A percentile compares a stretch with the other conserved stretches of the same genome.
phyloP scores from a whole-genome alignment of 2,797 vertebrate genomes.

The Pangasius djambal region DNA sequence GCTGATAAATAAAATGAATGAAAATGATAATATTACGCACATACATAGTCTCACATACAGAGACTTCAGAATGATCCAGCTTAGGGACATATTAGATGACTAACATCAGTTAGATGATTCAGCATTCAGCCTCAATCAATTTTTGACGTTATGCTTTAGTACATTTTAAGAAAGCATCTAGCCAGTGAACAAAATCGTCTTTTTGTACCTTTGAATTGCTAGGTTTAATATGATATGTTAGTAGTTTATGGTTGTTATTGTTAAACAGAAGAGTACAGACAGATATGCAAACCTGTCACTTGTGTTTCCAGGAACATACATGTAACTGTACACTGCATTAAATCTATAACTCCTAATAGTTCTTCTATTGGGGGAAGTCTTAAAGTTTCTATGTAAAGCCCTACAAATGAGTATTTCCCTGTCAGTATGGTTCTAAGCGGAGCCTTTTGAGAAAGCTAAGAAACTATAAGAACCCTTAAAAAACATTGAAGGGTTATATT shows the following conservation, averaged over 20 bases:
- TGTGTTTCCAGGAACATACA: not conserved
- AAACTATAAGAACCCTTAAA: not conserved
- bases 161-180: not conserved
- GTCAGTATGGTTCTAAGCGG: not conserved
- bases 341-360: not conserved
- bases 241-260: not conserved
- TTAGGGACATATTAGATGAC: not conserved
- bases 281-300: not conserved
- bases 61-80: not conserved
- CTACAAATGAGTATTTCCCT: not conserved
- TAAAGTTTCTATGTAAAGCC: not conserved
- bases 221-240: not conserved
- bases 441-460: not conserved
- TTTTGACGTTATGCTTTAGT: not conserved
- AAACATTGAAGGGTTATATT: not conserved
- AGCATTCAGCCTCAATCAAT: not conserved
- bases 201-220: not conserved
- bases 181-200: not conserved
- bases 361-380: not conserved
- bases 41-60: not conserved
- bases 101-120: not conserved
- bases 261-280: not conserved
- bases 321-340: not conserved
- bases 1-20: not conserved
- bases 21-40: not conserved